Percentiles rank a stretch among this genome's conserved stretches.
These are phyloP conservation scores for Ianthella basta DNA, from an alignment of 37 sponge, comb jelly and placozoan species.

Conservation along the genomic window DNA sequence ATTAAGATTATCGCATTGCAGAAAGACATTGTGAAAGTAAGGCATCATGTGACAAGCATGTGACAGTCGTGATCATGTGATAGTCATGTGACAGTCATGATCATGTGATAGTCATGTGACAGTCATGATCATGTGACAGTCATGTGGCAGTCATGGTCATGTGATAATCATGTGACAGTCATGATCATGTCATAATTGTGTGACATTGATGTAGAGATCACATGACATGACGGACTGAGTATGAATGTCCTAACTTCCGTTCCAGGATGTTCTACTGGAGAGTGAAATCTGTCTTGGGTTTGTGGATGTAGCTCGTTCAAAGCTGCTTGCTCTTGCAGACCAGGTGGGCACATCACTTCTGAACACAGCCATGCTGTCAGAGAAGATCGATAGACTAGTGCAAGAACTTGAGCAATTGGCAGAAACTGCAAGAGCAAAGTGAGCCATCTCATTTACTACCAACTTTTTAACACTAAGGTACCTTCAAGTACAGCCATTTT, in stretches of 20 bases:
- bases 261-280: not conserved
- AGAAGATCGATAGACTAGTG: not conserved
- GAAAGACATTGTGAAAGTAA: slow-evolving; percentile 55
- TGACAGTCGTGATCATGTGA: too few species aligned
- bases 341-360: not conserved
- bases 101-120: slow-evolving; percentile 25
- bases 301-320: not conserved
- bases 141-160: not conserved
- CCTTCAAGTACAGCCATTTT: too few species aligned
- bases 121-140: slow-evolving; percentile 35
- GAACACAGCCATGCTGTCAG: not conserved
- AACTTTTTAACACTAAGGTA: too few species aligned
- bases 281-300: not conserved
- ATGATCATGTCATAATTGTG: too few species aligned
- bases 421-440: slow-evolving; percentile 1
- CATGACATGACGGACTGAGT: too few species aligned
- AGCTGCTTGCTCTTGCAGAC: not conserved
- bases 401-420: not conserved
- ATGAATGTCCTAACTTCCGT: not conserved
- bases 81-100: slow-evolving; percentile 25
- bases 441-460: not conserved
- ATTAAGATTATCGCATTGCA: slow-evolving; percentile 39
- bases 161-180: slow-evolving; percentile 6
- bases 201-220: too few species aligned
- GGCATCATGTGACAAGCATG: slow-evolving; percentile 15